These are phyloP conservation scores for Spatulosminthurus flaviceps DNA, from an alignment of 2,888 invertebrate genomes.

Conservation along the genomic window DNA sequence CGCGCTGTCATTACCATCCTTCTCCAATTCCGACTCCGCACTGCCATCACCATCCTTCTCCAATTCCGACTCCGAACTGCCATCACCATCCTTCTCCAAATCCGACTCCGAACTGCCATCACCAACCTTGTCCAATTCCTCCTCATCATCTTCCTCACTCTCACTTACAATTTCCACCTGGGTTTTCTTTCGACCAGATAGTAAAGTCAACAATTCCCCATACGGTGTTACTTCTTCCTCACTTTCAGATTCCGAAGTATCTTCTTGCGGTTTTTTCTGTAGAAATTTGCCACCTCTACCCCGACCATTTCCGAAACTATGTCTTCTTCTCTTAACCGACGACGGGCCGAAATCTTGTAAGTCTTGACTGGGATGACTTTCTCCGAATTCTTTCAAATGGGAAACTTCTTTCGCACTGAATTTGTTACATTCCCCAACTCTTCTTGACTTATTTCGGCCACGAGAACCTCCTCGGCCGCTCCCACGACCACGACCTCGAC, in stretches of 20 bases:
- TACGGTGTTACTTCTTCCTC: constrained; percentile 61
- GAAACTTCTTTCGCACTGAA: constrained; percentile 47
- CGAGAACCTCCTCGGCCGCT: constrained; percentile 41
- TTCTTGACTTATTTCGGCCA: constrained; percentile 49
- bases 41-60: constrained; percentile 57
- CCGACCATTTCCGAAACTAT: constrained; percentile 28
- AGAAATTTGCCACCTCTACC: not conserved
- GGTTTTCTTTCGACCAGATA: constrained; percentile 46
- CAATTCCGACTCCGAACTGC: constrained; percentile 45
- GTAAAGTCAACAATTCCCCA: constrained; percentile 57
- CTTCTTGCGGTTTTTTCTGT: constrained; percentile 27
- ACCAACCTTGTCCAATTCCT: not conserved
- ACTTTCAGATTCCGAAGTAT: constrained; percentile 55
- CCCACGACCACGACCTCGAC: too few species aligned
- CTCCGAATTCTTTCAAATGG: constrained; percentile 61
- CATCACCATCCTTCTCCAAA: constrained; percentile 64
- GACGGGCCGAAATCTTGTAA: constrained; percentile 51
- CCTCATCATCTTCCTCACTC: not conserved
- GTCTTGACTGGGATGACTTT: constrained; percentile 62
- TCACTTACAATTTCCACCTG: not conserved
- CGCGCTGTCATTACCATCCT: constrained; percentile 65
- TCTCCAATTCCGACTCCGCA: constrained; percentile 68
- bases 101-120: not conserved
- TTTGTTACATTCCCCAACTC: not conserved
- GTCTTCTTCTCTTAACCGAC: constrained; percentile 34